Evolutionary conservation across 2,113 vertebrate genomes (phyloP).

Genomic region (Dryoscopus gambensis): DNA sequence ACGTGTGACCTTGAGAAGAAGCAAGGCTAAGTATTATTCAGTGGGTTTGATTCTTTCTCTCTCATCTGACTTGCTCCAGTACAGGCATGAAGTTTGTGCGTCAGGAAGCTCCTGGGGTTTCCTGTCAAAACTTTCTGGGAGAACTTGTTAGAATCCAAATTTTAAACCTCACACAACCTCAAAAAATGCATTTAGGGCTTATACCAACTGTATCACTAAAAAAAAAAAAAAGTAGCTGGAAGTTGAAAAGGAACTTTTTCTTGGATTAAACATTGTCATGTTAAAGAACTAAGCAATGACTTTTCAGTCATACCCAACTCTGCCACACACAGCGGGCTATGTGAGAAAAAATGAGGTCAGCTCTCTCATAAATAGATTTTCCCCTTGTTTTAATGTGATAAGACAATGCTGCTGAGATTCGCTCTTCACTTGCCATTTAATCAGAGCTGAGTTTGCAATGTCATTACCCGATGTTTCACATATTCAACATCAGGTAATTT

Average conservation of each 20-base stretch:
- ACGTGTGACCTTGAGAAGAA: background rate
- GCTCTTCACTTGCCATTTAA: background rate
- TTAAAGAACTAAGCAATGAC: background rate
- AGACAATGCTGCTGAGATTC: background rate
- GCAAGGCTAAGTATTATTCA: background rate
- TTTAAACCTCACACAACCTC: background rate
- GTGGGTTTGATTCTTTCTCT: background rate
- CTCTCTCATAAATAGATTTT: slow-evolving; percentile 9
- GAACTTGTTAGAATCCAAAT: background rate
- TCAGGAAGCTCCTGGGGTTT: background rate
- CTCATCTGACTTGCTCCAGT: background rate
- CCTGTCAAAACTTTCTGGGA: background rate
- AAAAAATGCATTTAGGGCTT: background rate
- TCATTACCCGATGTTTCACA: background rate
- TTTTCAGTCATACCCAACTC: background rate
- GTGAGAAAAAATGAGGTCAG: background rate
- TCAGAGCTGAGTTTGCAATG: background rate
- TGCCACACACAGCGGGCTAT: background rate
- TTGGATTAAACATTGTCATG: background rate
- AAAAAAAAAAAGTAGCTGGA: background rate
- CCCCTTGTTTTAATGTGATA: background rate
- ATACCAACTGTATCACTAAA: background rate
- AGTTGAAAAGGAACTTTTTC: background rate
- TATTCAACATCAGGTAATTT: background rate
- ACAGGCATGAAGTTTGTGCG: background rate